Percentiles rank a stretch among this genome's conserved stretches.
Conservation (phyloP, 2,113 vertebrate genomes). For the Silurus meridionalis region DNA sequence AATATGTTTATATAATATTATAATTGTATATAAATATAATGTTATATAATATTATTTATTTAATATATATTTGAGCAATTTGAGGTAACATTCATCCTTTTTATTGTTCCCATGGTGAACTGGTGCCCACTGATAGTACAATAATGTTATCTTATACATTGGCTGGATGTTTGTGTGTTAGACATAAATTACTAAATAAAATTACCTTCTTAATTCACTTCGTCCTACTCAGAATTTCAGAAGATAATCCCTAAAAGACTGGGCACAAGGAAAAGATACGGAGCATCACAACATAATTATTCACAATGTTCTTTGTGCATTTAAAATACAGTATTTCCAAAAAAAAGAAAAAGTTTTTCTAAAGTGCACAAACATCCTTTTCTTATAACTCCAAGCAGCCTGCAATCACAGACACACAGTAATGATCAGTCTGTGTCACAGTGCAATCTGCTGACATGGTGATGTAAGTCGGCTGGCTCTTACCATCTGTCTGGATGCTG, state of each 20-base stretch:
- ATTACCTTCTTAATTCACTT: not conserved
- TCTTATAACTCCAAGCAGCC: not conserved
- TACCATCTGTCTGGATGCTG: slow-evolving; percentile 74
- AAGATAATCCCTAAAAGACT: not conserved
- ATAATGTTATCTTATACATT: not conserved
- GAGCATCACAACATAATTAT: not conserved
- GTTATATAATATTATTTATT: too few relatives aligned
- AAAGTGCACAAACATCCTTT: not conserved
- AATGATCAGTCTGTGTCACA: slow-evolving; percentile 36
- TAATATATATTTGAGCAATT: too few relatives aligned
- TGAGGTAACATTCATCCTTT: not conserved
- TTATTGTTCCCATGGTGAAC: not conserved
- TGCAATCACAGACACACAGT: slow-evolving; percentile 1
- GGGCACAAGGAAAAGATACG: not conserved
- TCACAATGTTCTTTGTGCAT: not conserved
- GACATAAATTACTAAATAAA: not conserved
- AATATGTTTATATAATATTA: too few relatives aligned
- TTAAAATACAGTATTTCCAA: not conserved
- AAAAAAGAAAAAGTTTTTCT: too few relatives aligned
- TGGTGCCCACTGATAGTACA: not conserved
- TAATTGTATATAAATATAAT: too few relatives aligned
- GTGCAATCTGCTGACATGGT: slow-evolving; percentile 53
- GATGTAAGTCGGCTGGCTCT: slow-evolving; percentile 51
- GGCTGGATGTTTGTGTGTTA: not conserved
- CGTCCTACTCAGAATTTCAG: not conserved